phyloP scores from a whole-genome alignment of 2,797 vertebrate genomes.

The Cyprinella venusta region DNA sequence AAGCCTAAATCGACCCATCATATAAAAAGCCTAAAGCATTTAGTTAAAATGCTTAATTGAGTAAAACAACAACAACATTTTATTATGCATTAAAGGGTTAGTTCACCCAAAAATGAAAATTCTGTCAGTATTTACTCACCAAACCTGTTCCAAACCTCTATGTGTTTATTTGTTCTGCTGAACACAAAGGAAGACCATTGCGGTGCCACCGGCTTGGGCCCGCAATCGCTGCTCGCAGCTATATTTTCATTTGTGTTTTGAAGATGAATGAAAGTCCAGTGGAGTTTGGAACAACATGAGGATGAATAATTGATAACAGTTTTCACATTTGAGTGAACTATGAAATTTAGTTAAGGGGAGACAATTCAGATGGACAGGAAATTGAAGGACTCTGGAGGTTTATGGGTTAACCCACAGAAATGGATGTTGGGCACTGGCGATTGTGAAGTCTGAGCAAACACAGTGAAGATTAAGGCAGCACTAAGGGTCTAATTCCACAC shows the following conservation, averaged over 20 bases:
- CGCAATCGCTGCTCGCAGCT: too few species aligned
- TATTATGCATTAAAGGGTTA: too few species aligned
- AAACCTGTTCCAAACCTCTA: too few species aligned
- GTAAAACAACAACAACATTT: fast-evolving
- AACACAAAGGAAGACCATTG: too few species aligned
- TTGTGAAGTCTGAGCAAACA: slow-evolving; percentile 79
- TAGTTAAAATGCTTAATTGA: background rate
- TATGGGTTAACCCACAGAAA: slow-evolving; percentile 70
- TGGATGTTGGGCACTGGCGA: slow-evolving; percentile 60
- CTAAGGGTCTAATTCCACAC: slow-evolving; percentile 81
- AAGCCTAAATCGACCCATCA: background rate
- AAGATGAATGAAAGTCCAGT: background rate
- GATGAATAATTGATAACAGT: background rate
- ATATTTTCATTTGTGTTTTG: background rate
- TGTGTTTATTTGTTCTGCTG: too few species aligned
- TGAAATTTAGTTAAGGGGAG: background rate
- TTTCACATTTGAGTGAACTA: background rate
- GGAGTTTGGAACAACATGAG: background rate
- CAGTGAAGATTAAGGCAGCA: slow-evolving; percentile 74
- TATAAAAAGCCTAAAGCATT: background rate
- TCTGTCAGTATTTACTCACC: too few species aligned
- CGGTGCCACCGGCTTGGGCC: too few species aligned
- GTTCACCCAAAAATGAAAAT: too few species aligned
- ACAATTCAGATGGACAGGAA: slow-evolving; percentile 23
- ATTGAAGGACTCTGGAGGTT: slow-evolving; percentile 51